These are phyloP conservation scores for Eidolon helvum DNA, from an alignment of 2,113 vertebrate genomes.

Conservation along the genomic window DNA sequence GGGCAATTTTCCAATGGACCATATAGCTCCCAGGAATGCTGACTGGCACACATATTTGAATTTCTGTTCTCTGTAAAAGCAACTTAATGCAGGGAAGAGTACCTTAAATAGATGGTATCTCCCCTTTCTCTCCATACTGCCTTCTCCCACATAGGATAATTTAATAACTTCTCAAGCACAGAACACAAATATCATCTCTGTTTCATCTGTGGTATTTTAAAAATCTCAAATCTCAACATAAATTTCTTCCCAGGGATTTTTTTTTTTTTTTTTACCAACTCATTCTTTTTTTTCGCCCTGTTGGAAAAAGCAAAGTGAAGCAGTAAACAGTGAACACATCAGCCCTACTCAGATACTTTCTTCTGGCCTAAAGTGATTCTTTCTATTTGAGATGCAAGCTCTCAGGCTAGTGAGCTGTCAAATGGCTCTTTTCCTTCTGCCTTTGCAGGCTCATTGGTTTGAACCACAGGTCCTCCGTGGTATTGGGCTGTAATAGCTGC, in stretches of 20 bases:
- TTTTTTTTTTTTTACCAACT: neutral
- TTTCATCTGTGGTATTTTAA: slow-evolving; percentile 11
- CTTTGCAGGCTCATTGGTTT: slow-evolving; percentile 56
- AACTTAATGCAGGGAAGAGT: neutral
- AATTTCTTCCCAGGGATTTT: slow-evolving; percentile 3
- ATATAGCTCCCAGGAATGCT: slow-evolving; percentile 13
- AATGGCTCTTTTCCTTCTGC: slow-evolving; percentile 85
- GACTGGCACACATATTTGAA: neutral
- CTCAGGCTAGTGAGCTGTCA: slow-evolving; percentile 86
- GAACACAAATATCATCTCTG: slow-evolving; percentile 23
- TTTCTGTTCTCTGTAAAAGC: slow-evolving; percentile 38
- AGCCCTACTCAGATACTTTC: neutral
- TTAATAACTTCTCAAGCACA: neutral
- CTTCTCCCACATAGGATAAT: neutral
- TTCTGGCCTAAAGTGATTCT: neutral
- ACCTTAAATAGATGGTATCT: neutral
- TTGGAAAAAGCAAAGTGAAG: neutral
- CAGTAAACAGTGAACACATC: neutral
- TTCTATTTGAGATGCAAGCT: slow-evolving; percentile 1
- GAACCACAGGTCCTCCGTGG: slow-evolving; percentile 83
- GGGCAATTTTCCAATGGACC: slow-evolving; percentile 22
- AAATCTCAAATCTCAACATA: slow-evolving; percentile 15
- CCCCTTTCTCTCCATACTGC: neutral
- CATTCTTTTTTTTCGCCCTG: neutral
- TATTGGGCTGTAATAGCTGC: slow-evolving; percentile 93